Base-by-base conservation (phyloP, 2,888 invertebrate genomes). In the Drosophila percnosoma region DNA sequence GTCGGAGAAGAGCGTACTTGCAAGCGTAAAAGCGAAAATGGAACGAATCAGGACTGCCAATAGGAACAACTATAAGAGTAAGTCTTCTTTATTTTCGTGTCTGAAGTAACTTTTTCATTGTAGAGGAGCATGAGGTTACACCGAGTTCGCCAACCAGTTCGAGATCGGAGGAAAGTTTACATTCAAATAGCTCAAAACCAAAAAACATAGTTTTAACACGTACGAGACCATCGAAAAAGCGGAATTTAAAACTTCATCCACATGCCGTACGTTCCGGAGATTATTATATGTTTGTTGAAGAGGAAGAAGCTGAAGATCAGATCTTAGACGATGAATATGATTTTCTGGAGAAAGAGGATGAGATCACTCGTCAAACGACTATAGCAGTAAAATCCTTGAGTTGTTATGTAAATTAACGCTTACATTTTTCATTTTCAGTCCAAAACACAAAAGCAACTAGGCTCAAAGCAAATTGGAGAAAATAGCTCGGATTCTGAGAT, bases 221-320 rank as follows among this genome's bases (percentile, higher is more conserved):
- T 5, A 33, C 71, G 0, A 31, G 49, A 15, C 63, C 66, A 13
- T 59, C 68, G 0, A 84, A 81, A 51, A 68, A 51, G 2, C 68
- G 78, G 0, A 84, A 84, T 11, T 95, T 97, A 81, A 96, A 96
- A 75, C 94, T 90, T 15, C 96, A 97, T 70, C 95, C 96, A 0
- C 96, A 95, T 83, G 99, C 99, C 58, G 96, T 99, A 73, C 96
- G 98, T 64, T 98, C 98, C 62, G 99, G 99, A n/a, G 99, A 99
- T 94, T 99, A 99, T 94, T 99, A 98, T 94, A 98, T 99, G 98
- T 99, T 99, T 94, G 98, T 98, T 90, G 98, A 98, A 75, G 95
- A 96, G 82, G 96, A 96, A 83, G 96, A 96, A 81, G 96, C 96
- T 59, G 96, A 96, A 36, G 94, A 96, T 61, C 91, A 95, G 55